Evolutionary conservation across 2,797 vertebrate species (phyloP), one percentile per base, ranked within the genome.

Genomic region (Nannoperca obscura): DNA sequence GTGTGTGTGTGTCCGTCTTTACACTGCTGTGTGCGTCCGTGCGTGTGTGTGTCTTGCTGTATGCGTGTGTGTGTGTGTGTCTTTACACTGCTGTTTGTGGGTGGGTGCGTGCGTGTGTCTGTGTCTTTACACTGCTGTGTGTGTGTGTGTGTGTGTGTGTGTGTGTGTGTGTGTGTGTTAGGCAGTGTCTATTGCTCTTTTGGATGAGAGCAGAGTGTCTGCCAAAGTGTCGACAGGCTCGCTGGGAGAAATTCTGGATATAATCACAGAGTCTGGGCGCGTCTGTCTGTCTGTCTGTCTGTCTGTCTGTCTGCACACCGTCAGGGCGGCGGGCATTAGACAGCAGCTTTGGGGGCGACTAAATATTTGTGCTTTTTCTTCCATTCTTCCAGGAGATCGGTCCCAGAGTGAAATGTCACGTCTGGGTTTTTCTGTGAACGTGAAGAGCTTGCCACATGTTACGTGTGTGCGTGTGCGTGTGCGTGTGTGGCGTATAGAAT

Each of bases 161-260:
- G 44, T 1, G 58, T 74, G 78, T 63, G 72, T 57, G 46, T n/a
- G n/a, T n/a, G n/a, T n/a, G n/a, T n/a, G n/a, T n/a, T n/a, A n/a
- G n/a, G n/a, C n/a, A n/a, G n/a, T n/a, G n/a, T n/a, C 84, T 81
- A 62, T 81, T 90, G 85, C 81, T 90, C 86, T 84, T 84, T 87
- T 79, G 69, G 52, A 66, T 2, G 79, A 71, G 74, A 66, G 81
- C 69, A 44, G 68, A 74, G 61, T 52, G 50, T 88, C 78, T 84
- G 82, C 82, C 75, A 71, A 46, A 1, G 22, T 27, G 83, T 84
- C 60, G 65, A 80, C 89, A 86, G 47, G 30, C 87, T 83, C 49
- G 19, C 81, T 61, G 68, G 55, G 54, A 88, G 58, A 84, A 83
- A 85, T 34, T 4, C 76, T 71, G 84, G 78, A 36, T 86, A 40